Percentiles rank a stretch among this genome's conserved stretches.
phyloP scores from a whole-genome alignment of 1,140 invertebrate species.

The Drosophila gunungcola region DNA sequence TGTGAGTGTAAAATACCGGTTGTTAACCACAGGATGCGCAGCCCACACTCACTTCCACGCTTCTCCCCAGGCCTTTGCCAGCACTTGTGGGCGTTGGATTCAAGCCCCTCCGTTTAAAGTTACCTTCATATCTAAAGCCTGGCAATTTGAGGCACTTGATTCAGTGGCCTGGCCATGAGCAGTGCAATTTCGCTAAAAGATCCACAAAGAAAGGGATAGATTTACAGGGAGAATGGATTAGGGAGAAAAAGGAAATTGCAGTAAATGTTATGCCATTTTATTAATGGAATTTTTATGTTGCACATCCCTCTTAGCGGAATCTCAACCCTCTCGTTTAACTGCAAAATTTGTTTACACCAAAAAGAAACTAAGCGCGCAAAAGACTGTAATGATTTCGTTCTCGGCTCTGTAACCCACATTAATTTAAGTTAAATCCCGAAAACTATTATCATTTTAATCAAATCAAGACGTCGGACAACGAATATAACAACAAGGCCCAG shows the following conservation, averaged over 20 bases:
- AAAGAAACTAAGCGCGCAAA: constrained; percentile 16
- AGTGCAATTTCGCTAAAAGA: constrained; percentile 46
- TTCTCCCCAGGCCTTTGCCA: constrained; percentile 20
- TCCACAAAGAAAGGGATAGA: not conserved
- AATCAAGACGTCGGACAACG: constrained; percentile 55
- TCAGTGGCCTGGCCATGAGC: constrained; percentile 20
- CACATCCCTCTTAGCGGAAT: constrained; percentile 11
- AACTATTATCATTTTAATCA: constrained; percentile 79
- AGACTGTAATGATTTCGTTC: constrained; percentile 3
- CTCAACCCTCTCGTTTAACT: constrained; percentile 11
- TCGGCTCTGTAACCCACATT: constrained; percentile 56
- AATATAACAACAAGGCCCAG: constrained; percentile 12
- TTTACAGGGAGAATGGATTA: constrained; percentile 6
- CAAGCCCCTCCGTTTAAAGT: constrained; percentile 22
- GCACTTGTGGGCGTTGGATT: constrained; percentile 19
- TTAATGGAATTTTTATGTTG: constrained; percentile 67
- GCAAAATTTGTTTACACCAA: constrained; percentile 26
- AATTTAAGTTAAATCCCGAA: constrained; percentile 75
- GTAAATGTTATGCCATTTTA: constrained; percentile 61
- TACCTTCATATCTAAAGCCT: constrained; percentile 22
- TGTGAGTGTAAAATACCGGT: constrained; percentile 23
- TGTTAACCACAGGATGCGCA: constrained; percentile 42
- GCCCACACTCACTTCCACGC: not conserved
- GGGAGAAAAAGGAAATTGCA: constrained; percentile 19
- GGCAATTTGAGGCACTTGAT: constrained; percentile 40